Evolutionary conservation across 2,113 vertebrate genomes (phyloP), one percentile per base, ranked within the genome.

Genomic region (Cepphus grylle): DNA sequence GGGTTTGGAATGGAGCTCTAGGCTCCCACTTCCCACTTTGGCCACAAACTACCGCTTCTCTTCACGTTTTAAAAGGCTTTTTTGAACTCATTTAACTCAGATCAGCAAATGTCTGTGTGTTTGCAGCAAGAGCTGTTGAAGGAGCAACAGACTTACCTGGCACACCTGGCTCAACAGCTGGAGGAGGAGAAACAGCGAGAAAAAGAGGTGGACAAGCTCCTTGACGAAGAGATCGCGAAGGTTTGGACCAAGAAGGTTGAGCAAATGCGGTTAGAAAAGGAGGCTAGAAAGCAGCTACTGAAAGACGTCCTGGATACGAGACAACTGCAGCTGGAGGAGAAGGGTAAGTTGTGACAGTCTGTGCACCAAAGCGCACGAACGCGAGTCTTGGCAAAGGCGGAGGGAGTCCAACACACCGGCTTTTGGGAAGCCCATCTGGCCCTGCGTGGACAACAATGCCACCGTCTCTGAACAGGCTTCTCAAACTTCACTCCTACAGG

Each of bases 291-390:
- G 76, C 95, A 97, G 23, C 98, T 99, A 6, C 94, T 98, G 98
- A 95, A 96, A 71, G 98, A 99, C 3, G 98, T 99, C 32, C 76
- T 99, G 98, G 97, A 97, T 23, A 97, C 98, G 1, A 98, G 98
- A 5, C 96, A 93, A 16, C 74, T 97, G 81, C 99, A 99, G 97
- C 82, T 99, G 55, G 97, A 98, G 88, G 98, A 99, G 91, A 99
- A 99, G 90, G 7, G 99, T 99, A 98, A 98, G 98, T 71, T 79
- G 17, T 13, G 69, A n/a, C 30, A 56, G 73, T 21, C 38, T n/a
- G 45, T 36, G 80, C 29, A 27, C 13, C 63, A 23, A 71, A 36
- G 36, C 0, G 4, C 29, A 1, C 4, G 38, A 47, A 23, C 26
- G 26, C 22, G 5, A 50, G 0, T 6, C 18, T 61, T 63, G 79